Evolutionary conservation across 2,113 vertebrate species (phyloP), one percentile per base, ranked within the genome.

Genomic region (Chitala chitala): DNA sequence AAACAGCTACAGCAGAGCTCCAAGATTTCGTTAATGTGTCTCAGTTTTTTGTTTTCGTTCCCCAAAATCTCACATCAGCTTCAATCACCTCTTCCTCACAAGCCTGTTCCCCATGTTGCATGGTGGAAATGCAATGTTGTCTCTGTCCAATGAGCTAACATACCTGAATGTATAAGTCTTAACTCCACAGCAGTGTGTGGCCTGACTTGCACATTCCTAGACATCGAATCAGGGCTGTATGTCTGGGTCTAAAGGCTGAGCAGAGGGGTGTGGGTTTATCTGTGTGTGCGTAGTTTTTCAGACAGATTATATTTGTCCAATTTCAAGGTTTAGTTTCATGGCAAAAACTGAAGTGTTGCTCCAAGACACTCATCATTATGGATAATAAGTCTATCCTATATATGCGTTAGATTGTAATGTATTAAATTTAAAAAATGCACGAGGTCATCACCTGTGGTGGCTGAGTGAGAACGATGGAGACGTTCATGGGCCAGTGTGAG

Each of bases 131-230:
- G n/a, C 64, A 81, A 84, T 65, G 76, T 87, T 80, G 85, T 56
- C 71, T 64, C 82, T 74, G 88, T 88, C 79, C 84, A 87, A 76
- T 86, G 82, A 87, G 71, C 75, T 75, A 38, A 58, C 82, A 75
- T 73, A 40, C 80, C 73, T 55, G 74, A 78, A 75, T 64, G 79
- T 84, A 83, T 83, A 89, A 85, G 86, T 90, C 87, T 74, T 55
- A 31, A 64, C 80, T 40, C 50, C 61, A 40, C 75, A 82, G 29
- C 29, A 40, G 56, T 74, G 65, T 10, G 59, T 77, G 69, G 74
- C 33, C 54, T 73, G 80, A n/a, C 70, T 26, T 6, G 66, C 78
- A 83, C 88, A 92, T 92, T 91, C 90, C 86, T 83, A 89, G 87
- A 89, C 86, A 0, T 73, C 81, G 76, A 90, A 82, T 92, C 87